A percentile compares a stretch with the other conserved stretches of the same genome.
These are phyloP conservation scores for Drosophila funebris DNA, from an alignment of 1,140 invertebrate species.

Conservation along the genomic window DNA sequence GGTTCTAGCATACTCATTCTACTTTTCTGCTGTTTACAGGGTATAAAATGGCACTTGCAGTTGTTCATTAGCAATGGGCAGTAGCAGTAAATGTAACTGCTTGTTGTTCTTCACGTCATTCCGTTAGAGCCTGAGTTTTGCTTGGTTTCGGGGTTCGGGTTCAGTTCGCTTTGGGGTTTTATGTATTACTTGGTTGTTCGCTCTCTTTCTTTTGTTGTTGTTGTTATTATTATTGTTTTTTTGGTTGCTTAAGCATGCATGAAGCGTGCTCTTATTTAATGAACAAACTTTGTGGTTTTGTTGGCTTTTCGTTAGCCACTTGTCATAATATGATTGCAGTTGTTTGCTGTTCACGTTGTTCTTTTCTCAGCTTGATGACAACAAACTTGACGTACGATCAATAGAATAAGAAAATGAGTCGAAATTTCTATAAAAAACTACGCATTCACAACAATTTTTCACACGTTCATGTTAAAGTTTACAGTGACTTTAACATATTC, in stretches of 20 bases:
- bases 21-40: constrained; percentile 6
- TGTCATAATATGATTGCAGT: constrained; percentile 43
- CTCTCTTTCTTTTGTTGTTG: neutral
- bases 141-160: constrained; percentile 17
- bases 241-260: constrained; percentile 66
- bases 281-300: constrained; percentile 64
- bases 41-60: constrained; percentile 30
- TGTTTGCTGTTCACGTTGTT: neutral
- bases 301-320: constrained; percentile 51
- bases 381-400: constrained; percentile 11
- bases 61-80: constrained; percentile 40
- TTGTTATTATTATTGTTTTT: neutral
- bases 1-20: neutral
- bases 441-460: neutral
- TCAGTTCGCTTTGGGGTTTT: constrained; percentile 15
- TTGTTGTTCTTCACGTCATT: constrained; percentile 30
- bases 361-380: constrained; percentile 6
- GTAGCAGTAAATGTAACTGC: constrained; percentile 42
- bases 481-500: constrained; percentile 3
- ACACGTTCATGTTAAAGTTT: neutral
- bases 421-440: constrained; percentile 2
- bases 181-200: constrained; percentile 1
- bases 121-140: constrained; percentile 12
- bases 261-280: constrained; percentile 69
- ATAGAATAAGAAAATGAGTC: neutral